Conservation (phyloP, 23 tunicate genomes). For the Phallusia fumigata region DNA sequence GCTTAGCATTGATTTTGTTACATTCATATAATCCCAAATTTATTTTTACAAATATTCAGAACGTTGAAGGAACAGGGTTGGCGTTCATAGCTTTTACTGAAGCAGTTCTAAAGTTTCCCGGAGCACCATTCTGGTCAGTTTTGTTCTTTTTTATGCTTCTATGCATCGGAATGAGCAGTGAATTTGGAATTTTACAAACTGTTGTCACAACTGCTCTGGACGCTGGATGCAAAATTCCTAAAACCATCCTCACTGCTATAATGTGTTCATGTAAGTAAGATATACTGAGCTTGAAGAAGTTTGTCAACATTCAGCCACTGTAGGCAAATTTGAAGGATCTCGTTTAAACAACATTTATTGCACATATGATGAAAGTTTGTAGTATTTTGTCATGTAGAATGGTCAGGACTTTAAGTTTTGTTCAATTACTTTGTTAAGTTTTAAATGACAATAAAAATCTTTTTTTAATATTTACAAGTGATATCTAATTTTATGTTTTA, state of each 20-base stretch:
- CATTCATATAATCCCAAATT: no score
- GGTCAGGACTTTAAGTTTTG: no score
- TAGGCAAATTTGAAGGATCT: neutral
- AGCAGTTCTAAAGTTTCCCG: slow-evolving; percentile 85
- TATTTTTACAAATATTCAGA: slow-evolving; percentile 25
- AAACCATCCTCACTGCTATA: slow-evolving; percentile 48
- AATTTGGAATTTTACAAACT: slow-evolving; percentile 90
- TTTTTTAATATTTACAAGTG: no score
- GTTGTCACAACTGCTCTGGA: slow-evolving; percentile 89
- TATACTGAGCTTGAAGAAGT: neutral
- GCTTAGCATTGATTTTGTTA: no score
- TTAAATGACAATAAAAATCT: no score
- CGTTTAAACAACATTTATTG: no score
- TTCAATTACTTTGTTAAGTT: no score
- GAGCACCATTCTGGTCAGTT: slow-evolving; percentile 80
- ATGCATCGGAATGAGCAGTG: slow-evolving; percentile 81
- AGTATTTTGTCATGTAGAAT: no score
- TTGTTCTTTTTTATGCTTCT: slow-evolving; percentile 90
- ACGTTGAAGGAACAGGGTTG: slow-evolving; percentile 87
- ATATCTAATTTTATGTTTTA: no score
- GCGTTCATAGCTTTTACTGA: slow-evolving; percentile 97
- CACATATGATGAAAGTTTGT: no score
- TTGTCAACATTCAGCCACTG: neutral
- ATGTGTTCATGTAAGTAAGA: slow-evolving; percentile 67
- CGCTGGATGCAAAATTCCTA: slow-evolving; percentile 58